Percentiles rank a stretch among this genome's conserved stretches.
These are phyloP conservation scores for Plectus sambesii DNA, from an alignment of 1,140 invertebrate species.

Conservation along the genomic window DNA sequence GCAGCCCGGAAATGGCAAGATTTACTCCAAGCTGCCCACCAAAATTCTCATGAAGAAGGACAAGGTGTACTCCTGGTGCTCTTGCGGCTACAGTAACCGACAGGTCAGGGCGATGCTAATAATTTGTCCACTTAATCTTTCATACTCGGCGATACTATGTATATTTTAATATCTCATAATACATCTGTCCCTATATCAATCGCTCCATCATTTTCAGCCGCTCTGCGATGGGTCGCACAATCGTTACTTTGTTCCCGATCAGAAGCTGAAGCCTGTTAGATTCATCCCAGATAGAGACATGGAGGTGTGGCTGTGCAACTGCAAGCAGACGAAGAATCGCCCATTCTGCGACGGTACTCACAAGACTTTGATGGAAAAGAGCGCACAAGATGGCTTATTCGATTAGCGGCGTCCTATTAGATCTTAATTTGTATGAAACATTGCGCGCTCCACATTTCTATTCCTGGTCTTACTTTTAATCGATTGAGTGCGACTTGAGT, in stretches of 20 bases:
- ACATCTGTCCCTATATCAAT: background rate
- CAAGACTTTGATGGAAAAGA: slow-evolving; percentile 34
- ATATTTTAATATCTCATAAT: slow-evolving; percentile 5
- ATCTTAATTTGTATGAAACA: too few species aligned
- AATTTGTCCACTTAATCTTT: background rate
- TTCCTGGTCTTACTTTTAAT: too few species aligned
- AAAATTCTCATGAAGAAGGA: slow-evolving; percentile 51
- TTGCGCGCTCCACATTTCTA: too few species aligned
- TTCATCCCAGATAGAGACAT: slow-evolving; percentile 75
- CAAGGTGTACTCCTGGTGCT: slow-evolving; percentile 83
- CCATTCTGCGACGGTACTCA: slow-evolving; percentile 98
- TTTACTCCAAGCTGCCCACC: slow-evolving; percentile 38
- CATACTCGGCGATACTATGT: background rate
- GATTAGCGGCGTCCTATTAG: too few species aligned
- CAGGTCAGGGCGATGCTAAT: slow-evolving; percentile 57
- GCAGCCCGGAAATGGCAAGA: slow-evolving; percentile 33
- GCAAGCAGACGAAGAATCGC: slow-evolving; percentile 82
- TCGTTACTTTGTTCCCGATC: slow-evolving; percentile 56
- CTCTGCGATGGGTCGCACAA: slow-evolving; percentile 87
- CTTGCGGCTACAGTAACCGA: slow-evolving; percentile 75
- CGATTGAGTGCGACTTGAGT: too few species aligned
- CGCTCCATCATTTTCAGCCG: slow-evolving; percentile 54
- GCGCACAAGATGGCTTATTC: slow-evolving; percentile 29
- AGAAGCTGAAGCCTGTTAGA: slow-evolving; percentile 57
- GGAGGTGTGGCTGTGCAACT: slow-evolving; percentile 95